Evolutionary conservation across 2,888 invertebrate species (phyloP).

Genomic region (Drosophila prolongata): DNA sequence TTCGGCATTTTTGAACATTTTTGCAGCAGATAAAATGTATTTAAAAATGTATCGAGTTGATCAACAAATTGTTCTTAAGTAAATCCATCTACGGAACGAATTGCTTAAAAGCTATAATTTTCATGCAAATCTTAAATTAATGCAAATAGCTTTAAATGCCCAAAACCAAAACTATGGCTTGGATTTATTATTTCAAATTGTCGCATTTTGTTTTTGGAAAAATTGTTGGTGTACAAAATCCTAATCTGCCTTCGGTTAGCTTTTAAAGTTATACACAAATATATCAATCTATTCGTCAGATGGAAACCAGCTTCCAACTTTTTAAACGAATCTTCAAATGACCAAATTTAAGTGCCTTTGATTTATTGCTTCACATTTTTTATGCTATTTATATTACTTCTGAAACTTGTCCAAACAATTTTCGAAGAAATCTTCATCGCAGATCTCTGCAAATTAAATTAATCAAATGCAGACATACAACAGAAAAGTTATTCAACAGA

Average conservation of each 20-base stretch:
- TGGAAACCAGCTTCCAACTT: neutral
- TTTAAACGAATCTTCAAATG: neutral
- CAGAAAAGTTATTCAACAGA: conserved; percentile 35
- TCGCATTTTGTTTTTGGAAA: conserved; percentile 39
- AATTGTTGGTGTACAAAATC: neutral
- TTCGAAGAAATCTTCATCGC: neutral
- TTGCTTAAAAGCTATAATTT: conserved; percentile 50
- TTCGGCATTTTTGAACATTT: conserved; percentile 37
- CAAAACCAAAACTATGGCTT: conserved; percentile 6
- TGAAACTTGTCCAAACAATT: neutral
- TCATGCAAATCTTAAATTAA: conserved; percentile 50
- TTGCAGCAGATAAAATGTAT: neutral
- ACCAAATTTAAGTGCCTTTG: neutral
- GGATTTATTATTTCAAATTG: conserved; percentile 51
- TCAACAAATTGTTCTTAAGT: conserved; percentile 52
- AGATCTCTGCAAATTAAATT: neutral
- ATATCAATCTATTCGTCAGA: neutral
- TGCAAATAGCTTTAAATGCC: conserved; percentile 32
- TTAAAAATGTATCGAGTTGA: conserved; percentile 26
- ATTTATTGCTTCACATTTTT: neutral
- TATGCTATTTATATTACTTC: conserved; percentile 2
- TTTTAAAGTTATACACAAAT: too few species aligned
- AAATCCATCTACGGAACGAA: conserved; percentile 33
- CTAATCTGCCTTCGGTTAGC: neutral
- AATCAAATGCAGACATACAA: conserved; percentile 2